Base-by-base conservation (phyloP, 92 coral and sea anemone species). In the Siderastrea siderea region DNA sequence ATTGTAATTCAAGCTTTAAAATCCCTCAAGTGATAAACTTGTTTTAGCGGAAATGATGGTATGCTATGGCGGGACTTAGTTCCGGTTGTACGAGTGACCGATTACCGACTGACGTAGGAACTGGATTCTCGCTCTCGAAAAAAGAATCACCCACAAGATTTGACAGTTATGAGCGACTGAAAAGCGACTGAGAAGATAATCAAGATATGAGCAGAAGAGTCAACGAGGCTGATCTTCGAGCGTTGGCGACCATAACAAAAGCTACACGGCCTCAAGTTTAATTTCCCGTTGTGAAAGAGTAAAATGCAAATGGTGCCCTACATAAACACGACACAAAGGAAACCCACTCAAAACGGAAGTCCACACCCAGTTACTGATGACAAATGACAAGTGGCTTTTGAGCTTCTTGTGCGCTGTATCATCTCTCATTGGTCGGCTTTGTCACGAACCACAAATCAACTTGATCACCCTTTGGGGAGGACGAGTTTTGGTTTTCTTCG, bases 361-460 rank as follows among this genome's bases (percentile, higher is more conserved):
- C 86, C 98, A 95, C 98, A 77, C 98, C 98, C 95, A 87, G 95
- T 70, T 85, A 83, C 93, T 84, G 98, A 80, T 92, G 98, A 93
- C 98, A 95, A 92, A 77, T 86, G 94, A 91, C 95, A 95, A 94
- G 75, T 88, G 89, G 86, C 91, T 87, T 91, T 87, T 87, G 78
- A 84, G 71, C 88, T 83, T 87, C 83, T 85, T 57, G 75, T 69
- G 75, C 68, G 81, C 69, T 74, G 87, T 80, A 84, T 93, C 75
- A 91, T 79, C 88, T 88, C 82, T 85, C 80, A 95, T 95, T 95
- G 98, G 98, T 88, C 77, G 86, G 88, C 87, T 76, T 68, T 75
- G 82, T 83, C 85, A 88, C 82, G 86, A 85, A 90, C 93, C 90
- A 86, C 93, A 93, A 86, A 93, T 91, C 92, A 91, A 89, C 90